Conservation (phyloP, 2,888 invertebrate species). For the Acrobasis consociella region DNA sequence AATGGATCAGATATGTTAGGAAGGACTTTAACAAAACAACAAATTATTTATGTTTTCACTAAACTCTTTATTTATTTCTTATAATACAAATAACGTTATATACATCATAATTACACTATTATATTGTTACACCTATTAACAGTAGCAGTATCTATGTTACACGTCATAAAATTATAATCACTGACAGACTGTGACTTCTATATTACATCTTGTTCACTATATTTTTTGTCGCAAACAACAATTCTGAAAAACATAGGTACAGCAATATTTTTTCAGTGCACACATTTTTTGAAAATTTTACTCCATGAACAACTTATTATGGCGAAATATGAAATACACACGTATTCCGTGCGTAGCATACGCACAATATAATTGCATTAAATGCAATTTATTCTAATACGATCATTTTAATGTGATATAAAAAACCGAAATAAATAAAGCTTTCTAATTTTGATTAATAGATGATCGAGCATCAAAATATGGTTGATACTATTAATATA, state of each 20-base stretch:
- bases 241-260: background rate
- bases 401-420: no score
- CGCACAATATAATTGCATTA: no score
- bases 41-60: conserved; percentile 59
- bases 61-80: conserved; percentile 76
- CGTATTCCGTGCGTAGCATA: no score
- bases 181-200: conserved; percentile 21
- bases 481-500: no score
- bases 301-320: no score
- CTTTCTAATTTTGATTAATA: no score
- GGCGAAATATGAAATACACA: no score
- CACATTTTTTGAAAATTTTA: no score
- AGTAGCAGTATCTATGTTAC: conserved; percentile 34
- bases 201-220: conserved; percentile 1
- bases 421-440: no score
- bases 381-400: no score
- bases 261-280: background rate
- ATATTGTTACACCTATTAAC: conserved; percentile 37
- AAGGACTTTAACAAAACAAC: conserved; percentile 16
- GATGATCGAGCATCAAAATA: no score
- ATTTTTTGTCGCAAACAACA: background rate
- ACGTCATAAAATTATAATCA: conserved; percentile 28
- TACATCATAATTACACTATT: conserved; percentile 68
- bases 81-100: conserved; percentile 80
- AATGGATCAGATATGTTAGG: no score